Evolutionary conservation across 2,888 invertebrate genomes (phyloP), one percentile per base, ranked within the genome.

Genomic region (Tetramorium bicarinatum): DNA sequence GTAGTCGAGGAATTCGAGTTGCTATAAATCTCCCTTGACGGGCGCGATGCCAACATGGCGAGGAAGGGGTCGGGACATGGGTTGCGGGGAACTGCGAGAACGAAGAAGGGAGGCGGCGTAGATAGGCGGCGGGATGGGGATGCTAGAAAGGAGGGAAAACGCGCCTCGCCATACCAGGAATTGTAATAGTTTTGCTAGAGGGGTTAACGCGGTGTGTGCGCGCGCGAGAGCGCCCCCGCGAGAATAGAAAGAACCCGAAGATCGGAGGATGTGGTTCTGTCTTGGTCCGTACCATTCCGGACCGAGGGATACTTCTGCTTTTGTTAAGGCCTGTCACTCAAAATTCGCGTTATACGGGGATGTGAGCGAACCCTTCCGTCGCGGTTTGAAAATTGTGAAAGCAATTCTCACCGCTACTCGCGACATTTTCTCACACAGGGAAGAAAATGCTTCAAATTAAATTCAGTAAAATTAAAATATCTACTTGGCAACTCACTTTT

Each of bases 1-100:
- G 93, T 93, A 94, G 94, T 94, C 94, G 93, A 94, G 94, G 94
- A 95, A 95, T 94, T 95, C 94, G 95, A 95, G 94, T 95, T 94
- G 92, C 94, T 93, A 95, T 95, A 94, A 95, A 95, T 94, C 94
- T 94, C 92, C 92, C 94, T 93, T 94, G 95, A 94, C 94, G 94
- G 93, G 93, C 93, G 94, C 94, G 94, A 94, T 94, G 94, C 93
- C 93, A 92, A 92, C 88, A 91, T 64, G 77, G 74, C 41, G 81
- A 76, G 82, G 84, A 64, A 76, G 67, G 54, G 54, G 74, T 47
- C 59, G 62, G 61, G 83, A 86, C 86, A 86, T 80, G 85, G 85
- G 88, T 88, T 85, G 86, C 84, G 88, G 85, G 85, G 83, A 82
- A 83, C 84, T 82, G 87, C 87, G 88, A 87, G 90, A 88, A 87